Conservation (phyloP, 2,888 invertebrate genomes). For the Melanostoma mellinum region DNA sequence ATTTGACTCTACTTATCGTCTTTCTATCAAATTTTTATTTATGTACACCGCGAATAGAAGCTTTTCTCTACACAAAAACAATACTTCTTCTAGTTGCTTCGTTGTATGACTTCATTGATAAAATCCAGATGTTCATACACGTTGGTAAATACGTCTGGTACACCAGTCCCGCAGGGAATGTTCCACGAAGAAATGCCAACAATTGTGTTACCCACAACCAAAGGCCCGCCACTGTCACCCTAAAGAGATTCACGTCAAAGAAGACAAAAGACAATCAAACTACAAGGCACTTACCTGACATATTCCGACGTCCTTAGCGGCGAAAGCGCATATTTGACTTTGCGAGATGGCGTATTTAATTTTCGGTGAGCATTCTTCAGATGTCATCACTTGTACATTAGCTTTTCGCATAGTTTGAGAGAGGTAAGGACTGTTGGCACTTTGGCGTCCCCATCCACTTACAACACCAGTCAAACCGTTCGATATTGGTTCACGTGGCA, state of each 20-base stretch:
- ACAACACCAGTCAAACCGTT: slow-evolving; percentile 6
- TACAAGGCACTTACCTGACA: not conserved
- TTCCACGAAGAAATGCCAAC: slow-evolving; percentile 18
- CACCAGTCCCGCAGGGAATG: slow-evolving; percentile 15
- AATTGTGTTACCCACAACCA: slow-evolving; percentile 2
- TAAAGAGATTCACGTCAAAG: not conserved
- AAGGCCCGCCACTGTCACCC: slow-evolving; percentile 30
- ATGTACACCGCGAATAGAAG: too few species aligned
- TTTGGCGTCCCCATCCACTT: slow-evolving; percentile 18
- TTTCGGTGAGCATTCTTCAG: slow-evolving; percentile 9
- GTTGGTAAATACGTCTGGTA: slow-evolving; percentile 19
- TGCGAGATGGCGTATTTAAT: not conserved
- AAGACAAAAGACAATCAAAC: not conserved
- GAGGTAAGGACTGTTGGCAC: not conserved
- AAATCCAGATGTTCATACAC: slow-evolving; percentile 14
- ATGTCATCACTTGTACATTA: not conserved
- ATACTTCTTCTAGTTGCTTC: too few species aligned
- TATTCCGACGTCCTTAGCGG: not conserved
- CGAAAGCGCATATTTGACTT: slow-evolving; percentile 14
- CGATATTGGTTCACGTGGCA: not conserved
- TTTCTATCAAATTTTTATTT: too few species aligned
- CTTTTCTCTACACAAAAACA: too few species aligned
- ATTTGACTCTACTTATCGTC: too few species aligned
- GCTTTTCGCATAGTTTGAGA: not conserved
- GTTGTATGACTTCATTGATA: slow-evolving; percentile 5